Percentiles rank a stretch among this genome's conserved stretches.
Evolutionary conservation across 1,140 invertebrate genomes (phyloP).

Genomic region (Zophobas atratus): DNA sequence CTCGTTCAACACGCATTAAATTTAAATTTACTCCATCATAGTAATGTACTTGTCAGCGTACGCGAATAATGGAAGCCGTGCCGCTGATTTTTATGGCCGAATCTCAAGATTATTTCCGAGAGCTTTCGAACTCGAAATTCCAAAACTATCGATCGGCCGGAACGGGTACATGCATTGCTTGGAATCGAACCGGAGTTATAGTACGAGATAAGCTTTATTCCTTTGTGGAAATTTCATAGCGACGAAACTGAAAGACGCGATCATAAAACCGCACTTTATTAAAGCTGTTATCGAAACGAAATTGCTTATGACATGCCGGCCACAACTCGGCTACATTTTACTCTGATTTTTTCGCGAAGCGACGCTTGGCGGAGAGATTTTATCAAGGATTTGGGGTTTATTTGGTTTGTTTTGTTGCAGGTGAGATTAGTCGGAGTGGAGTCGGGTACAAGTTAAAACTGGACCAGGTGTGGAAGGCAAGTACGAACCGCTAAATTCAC

Average conservation of each 20-base stretch:
- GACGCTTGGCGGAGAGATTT: no score
- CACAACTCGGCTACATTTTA: constrained; percentile 24
- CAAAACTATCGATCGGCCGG: no score
- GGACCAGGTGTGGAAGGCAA: no score
- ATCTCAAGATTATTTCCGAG: no score
- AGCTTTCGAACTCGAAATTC: no score
- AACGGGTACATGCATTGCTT: not conserved
- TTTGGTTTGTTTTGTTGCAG: constrained; percentile 32
- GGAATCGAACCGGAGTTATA: not conserved
- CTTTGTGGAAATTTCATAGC: constrained; percentile 35
- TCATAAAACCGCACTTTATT: constrained; percentile 44
- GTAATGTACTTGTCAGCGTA: no score
- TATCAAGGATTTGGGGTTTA: no score
- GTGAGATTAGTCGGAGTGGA: constrained; percentile 14
- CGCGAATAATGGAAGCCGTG: no score
- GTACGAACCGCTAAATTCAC: not conserved
- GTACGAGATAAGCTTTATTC: not conserved
- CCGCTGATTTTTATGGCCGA: no score
- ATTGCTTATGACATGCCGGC: constrained; percentile 44
- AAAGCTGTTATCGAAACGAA: constrained; percentile 43
- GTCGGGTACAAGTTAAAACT: not conserved
- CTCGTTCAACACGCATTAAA: no score
- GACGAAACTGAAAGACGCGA: constrained; percentile 4
- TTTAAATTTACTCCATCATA: no score
- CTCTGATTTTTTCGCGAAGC: not conserved